Conservation (phyloP, 2,113 vertebrate species). For the Mus spicilegus region DNA sequence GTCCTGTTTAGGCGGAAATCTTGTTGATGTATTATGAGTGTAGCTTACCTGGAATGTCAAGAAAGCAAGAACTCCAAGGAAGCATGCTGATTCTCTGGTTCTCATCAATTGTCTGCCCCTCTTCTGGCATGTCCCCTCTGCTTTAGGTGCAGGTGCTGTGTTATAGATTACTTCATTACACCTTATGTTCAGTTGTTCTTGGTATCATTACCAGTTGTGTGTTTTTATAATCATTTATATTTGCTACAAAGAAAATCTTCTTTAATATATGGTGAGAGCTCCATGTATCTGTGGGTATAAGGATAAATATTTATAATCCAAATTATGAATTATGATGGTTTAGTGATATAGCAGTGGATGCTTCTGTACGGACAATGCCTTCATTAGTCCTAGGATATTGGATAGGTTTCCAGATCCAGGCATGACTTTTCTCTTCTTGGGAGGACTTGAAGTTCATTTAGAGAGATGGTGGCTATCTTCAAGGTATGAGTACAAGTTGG, state of each 20-base stretch:
- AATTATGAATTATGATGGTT: neutral
- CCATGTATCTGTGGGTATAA: neutral
- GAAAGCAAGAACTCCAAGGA: neutral
- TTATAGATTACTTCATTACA: neutral
- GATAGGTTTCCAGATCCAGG: neutral
- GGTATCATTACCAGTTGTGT: neutral
- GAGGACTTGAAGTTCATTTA: neutral
- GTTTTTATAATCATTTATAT: neutral
- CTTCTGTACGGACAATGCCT: neutral
- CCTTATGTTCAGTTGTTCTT: neutral
- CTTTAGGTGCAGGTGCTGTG: neutral
- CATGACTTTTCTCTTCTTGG: neutral
- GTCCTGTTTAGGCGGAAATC: neutral
- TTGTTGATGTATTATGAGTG: neutral
- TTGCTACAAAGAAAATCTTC: neutral
- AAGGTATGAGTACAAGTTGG: neutral
- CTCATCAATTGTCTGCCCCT: neutral
- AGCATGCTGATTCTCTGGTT: neutral
- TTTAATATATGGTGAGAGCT: neutral
- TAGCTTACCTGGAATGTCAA: neutral
- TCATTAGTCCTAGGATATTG: neutral
- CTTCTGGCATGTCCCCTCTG: neutral
- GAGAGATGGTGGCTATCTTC: neutral
- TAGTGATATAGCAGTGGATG: neutral
- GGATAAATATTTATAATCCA: neutral